Percentiles rank a stretch among this genome's conserved stretches.
These are phyloP conservation scores for Acleris laterana DNA, from an alignment of 2,888 invertebrate species.

Conservation along the genomic window DNA sequence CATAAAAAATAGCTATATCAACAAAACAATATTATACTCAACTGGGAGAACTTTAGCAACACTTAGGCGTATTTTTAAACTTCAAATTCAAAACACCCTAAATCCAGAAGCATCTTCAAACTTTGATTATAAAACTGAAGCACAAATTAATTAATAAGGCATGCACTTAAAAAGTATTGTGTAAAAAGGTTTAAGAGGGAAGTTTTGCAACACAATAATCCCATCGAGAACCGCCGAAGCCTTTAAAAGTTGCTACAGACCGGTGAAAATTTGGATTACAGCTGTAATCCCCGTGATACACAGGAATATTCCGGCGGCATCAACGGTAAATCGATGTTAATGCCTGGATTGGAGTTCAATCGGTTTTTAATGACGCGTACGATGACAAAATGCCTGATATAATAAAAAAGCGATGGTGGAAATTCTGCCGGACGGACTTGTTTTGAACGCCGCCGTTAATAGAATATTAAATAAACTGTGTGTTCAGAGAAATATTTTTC, in stretches of 20 bases:
- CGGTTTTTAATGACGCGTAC: constrained; percentile 54
- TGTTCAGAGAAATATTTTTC: too few relatives aligned
- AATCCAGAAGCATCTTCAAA: constrained; percentile 52
- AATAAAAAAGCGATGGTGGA: neutral
- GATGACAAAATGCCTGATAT: constrained; percentile 35
- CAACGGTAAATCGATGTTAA: constrained; percentile 49
- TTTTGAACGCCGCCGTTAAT: too few relatives aligned
- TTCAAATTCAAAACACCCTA: constrained; percentile 43
- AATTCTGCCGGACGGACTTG: too few relatives aligned
- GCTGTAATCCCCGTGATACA: constrained; percentile 61
- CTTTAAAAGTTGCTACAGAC: constrained; percentile 57
- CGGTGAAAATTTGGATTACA: constrained; percentile 69
- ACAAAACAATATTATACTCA: neutral
- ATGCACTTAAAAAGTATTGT: constrained; percentile 64
- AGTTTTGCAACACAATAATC: constrained; percentile 65
- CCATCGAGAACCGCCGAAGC: constrained; percentile 55
- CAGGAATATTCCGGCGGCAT: constrained; percentile 51
- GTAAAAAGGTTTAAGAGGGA: constrained; percentile 69
- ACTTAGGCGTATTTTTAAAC: constrained; percentile 29
- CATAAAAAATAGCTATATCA: too few relatives aligned
- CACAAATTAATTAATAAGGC: constrained; percentile 77
- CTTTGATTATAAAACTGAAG: constrained; percentile 58
- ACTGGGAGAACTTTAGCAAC: constrained; percentile 27
- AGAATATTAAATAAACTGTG: too few relatives aligned
- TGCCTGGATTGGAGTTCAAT: constrained; percentile 47